Evolutionary conservation across 1,140 invertebrate genomes (phyloP), one percentile per base, ranked within the genome.

Genomic region (Harlomillsia oculata): DNA sequence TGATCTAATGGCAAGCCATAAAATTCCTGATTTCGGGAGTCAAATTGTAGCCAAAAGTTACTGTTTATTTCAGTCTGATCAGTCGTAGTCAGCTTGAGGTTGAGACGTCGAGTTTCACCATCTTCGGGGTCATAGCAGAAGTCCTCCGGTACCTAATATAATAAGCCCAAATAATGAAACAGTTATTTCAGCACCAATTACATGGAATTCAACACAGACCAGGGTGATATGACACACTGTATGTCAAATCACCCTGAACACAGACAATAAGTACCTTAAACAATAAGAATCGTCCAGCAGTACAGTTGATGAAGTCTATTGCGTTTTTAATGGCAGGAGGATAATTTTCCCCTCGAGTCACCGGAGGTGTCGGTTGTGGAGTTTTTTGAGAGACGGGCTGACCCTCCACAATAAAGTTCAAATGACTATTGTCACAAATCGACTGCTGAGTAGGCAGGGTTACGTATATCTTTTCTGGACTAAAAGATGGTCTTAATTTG

Each of bases 121-220:
- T 90, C 87, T 70, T 92, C 85, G 1, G 80, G 80, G 75, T 95
- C 92, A 69, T 84, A 90, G 74, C 93, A 95, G 0, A 88, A 86
- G 67, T 94, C 88, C 77, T 88, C 67, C 5, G 67, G 67, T 46
- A 96, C 86, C 70, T 80, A 81, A 69, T 78, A 89, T 0, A 88
- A 74, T 3, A 90, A 75, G 58, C n/a, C n/a, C n/a, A n/a, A n/a
- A n/a, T n/a, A n/a, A n/a, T n/a, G n/a, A n/a, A n/a, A n/a, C n/a
- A n/a, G n/a, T n/a, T n/a, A n/a, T n/a, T n/a, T n/a, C n/a, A n/a
- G n/a, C n/a, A n/a, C n/a, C n/a, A n/a, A n/a, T n/a, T n/a, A n/a
- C n/a, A n/a, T n/a, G n/a, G n/a, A n/a, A n/a, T n/a, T n/a, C n/a
- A n/a, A n/a, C n/a, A n/a, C n/a, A n/a, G n/a, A n/a, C n/a, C n/a